Evolutionary conservation across 2,888 invertebrate genomes (phyloP), one percentile per base, ranked within the genome.

Genomic region (Doris montereyensis): DNA sequence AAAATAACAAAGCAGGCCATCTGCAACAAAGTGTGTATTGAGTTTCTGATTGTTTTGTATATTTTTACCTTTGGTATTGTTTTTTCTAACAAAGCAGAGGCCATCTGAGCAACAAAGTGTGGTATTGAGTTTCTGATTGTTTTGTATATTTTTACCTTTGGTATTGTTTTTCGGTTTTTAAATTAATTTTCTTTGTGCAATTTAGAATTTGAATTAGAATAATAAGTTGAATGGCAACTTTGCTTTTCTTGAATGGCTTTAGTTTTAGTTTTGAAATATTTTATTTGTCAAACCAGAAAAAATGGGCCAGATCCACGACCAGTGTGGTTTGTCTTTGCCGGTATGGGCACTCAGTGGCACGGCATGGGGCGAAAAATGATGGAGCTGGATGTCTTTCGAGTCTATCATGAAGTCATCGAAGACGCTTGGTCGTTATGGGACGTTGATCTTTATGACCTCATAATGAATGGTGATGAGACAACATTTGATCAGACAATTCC

Each of bases 271-370:
- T 13, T 52, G 8, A 17, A 10, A 10, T 52, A 17, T 13, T 52
- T 13, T 52, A 83, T 84, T n/a, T n/a, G n/a, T n/a, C n/a, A n/a
- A n/a, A n/a, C n/a, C n/a, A n/a, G n/a, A n/a, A n/a, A 83, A 90
- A 84, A 86, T 30, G 75, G 86, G 3, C 71, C 93, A 17, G 95
- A 95, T 82, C 75, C 28, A 8, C 94, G 96, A 17, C 97, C 98
- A 0, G 92, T 98, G 77, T 99, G 98, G 97, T 99, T 94, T 92
- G 94, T 99, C 83, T 99, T 97, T 93, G 95, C 97, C 68, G 99
- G 99, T 81, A 99, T 99, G 99, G 99, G 99, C 17, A 95, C 96
- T 62, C 99, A 99, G 92, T 99, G 98, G 98, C 94, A 96, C 71
- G 97, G 97, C 87, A 99, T 99, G 98, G 98, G 95, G 17, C 95